Conservation (phyloP, 37 sponge, comb jelly and placozoan genomes). For the Aphrocallistes beatrix region DNA sequence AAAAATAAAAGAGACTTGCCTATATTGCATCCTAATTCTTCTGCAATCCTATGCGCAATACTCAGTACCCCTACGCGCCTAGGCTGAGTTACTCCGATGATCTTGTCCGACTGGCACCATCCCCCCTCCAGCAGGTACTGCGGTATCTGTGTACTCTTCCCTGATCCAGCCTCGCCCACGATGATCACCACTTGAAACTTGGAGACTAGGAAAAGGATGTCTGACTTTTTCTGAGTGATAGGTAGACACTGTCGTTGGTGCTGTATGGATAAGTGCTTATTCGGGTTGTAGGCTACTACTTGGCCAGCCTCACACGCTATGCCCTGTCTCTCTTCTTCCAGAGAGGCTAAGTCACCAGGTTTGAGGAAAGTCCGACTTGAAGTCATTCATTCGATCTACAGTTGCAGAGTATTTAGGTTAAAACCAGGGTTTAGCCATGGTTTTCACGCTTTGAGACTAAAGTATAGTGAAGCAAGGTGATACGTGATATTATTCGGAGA, state of each 20-base stretch:
- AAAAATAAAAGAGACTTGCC: not conserved
- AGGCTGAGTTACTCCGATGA: conserved; percentile 81
- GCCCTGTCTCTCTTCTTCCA: conserved; percentile 1
- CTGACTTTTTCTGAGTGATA: conserved; percentile 21
- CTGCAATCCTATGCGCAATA: conserved; percentile 25
- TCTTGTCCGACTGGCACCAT: conserved; percentile 52
- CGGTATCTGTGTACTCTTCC: conserved; percentile 80
- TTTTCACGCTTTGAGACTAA: too few relatives aligned
- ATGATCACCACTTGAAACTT: conserved; percentile 60
- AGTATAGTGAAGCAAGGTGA: too few relatives aligned
- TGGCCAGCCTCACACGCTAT: conserved; percentile 44
- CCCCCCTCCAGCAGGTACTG: conserved; percentile 82
- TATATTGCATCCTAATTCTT: not conserved
- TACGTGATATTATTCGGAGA: too few relatives aligned
- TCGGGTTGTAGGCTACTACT: conserved; percentile 55
- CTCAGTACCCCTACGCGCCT: conserved; percentile 74
- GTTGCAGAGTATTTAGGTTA: too few relatives aligned
- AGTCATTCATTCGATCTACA: too few relatives aligned
- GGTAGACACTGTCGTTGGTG: conserved; percentile 86
- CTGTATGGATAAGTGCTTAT: conserved; percentile 50
- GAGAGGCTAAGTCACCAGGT: not conserved
- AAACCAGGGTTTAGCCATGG: too few relatives aligned
- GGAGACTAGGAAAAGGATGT: conserved; percentile 74
- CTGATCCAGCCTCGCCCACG: conserved; percentile 86
- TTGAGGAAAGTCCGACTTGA: not conserved